These are phyloP conservation scores for Acromyrmex heyeri DNA, from an alignment of 1,140 invertebrate genomes.

Conservation along the genomic window DNA sequence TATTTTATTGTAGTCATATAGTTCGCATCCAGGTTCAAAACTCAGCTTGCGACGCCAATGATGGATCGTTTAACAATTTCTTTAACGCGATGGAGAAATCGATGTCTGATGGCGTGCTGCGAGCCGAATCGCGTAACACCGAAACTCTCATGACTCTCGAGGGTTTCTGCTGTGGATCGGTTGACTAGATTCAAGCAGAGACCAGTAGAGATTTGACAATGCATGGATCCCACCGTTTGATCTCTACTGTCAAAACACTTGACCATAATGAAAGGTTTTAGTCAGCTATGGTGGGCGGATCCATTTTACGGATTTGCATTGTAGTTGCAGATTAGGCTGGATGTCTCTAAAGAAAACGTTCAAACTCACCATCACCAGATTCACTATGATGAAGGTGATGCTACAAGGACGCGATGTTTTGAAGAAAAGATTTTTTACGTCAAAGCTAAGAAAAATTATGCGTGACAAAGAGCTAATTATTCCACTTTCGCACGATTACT, in stretches of 20 bases:
- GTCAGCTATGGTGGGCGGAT: not conserved
- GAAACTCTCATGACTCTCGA: not conserved
- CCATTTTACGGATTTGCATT: not conserved
- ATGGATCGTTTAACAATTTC: not conserved
- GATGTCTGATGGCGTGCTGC: not conserved
- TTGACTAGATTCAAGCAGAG: not conserved
- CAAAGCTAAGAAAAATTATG: not conserved
- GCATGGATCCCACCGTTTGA: not conserved
- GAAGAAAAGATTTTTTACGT: not conserved
- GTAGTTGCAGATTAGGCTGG: too few relatives aligned
- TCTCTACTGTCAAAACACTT: slow-evolving; percentile 8
- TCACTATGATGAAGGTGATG: not conserved
- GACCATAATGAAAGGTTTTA: not conserved
- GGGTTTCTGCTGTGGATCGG: not conserved
- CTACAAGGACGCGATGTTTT: not conserved
- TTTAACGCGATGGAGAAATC: not conserved
- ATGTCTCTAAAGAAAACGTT: not conserved
- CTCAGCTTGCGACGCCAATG: not conserved
- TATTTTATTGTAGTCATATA: not conserved
- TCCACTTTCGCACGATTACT: not conserved
- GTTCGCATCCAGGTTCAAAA: not conserved
- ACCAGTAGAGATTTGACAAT: not conserved
- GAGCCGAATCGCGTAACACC: not conserved
- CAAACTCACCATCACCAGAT: not conserved
- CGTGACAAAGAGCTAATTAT: not conserved